Base-by-base conservation (phyloP, 2,113 vertebrate genomes). In the Artemisiospiza belli region DNA sequence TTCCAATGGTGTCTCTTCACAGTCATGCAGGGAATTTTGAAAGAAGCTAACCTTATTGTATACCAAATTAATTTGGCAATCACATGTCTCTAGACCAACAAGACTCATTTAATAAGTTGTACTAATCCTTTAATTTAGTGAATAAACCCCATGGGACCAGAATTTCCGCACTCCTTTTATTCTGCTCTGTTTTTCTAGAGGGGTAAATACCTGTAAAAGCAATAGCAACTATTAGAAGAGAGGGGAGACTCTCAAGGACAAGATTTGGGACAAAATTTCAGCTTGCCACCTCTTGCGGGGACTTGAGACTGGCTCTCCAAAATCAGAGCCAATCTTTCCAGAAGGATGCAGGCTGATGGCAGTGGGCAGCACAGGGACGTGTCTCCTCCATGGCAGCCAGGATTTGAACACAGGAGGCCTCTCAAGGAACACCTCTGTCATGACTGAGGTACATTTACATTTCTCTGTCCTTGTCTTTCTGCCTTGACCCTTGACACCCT, bases 391-490 rank as follows among this genome's bases (percentile, higher is more conserved):
- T 0, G 2, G 43, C 28, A 61, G 67, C 44, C 41, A 61, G 75
- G 54, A 80, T 33, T 82, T 79, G 18, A 75, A 61, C 0, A 3
- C 39, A 72, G 52, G 21, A 80, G 15, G 9, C 22, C 3, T 16
- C 51, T 61, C 3, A 2, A 59, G 37, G 28, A 70, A 17, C 10
- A 9, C 0, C 0, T 35, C 41, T 75, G 39, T 43, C 62, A 39
- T 1, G 5, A 64, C 70, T n/a, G 54, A 69, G 31, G 12, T 21
- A 21, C 54, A 57, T 21, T 57, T 33, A 57, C 10, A 13, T 84
- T 81, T 54, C 75, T 66, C 19, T 70, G 27, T 57, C 35, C 33
- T 70, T 43, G 13, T 33, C 58, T 75, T 74, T 84, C 73, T 66
- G 44, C 27, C 16, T 66, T 70, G 39, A 30, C 14, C 37, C 33